These are phyloP conservation scores for Nymphalis urticae DNA, from an alignment of 2,888 invertebrate genomes.

Conservation along the genomic window DNA sequence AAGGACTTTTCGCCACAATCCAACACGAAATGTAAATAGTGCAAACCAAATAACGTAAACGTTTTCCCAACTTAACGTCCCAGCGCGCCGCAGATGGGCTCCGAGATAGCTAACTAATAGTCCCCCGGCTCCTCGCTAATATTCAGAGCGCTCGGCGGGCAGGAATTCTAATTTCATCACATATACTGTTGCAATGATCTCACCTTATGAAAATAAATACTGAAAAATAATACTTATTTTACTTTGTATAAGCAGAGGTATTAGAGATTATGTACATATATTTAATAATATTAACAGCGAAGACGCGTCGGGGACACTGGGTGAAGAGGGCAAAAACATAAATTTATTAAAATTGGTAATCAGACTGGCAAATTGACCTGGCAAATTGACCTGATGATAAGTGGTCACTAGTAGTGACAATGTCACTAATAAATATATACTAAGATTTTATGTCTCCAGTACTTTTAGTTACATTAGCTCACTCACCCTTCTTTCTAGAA, in stretches of 20 bases:
- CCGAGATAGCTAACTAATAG: not conserved
- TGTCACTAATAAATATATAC: too few relatives aligned
- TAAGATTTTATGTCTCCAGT: too few relatives aligned
- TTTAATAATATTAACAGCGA: too few relatives aligned
- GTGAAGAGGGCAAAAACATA: not conserved
- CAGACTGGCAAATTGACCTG: too few relatives aligned
- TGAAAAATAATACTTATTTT: not conserved
- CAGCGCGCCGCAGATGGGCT: not conserved
- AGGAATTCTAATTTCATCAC: conserved; percentile 2
- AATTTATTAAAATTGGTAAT: too few relatives aligned
- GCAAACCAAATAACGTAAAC: conserved; percentile 1
- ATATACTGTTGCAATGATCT: not conserved
- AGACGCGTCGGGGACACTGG: too few relatives aligned
- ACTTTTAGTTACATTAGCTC: too few relatives aligned
- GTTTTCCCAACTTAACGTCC: not conserved
- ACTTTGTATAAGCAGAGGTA: not conserved
- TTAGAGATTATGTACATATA: too few relatives aligned
- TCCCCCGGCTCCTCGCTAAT: not conserved
- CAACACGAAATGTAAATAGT: conserved; percentile 6
- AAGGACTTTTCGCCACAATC: not conserved
- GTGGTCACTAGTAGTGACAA: too few relatives aligned
- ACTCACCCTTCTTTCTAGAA: too few relatives aligned
- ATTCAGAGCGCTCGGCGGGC: not conserved
- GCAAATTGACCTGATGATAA: too few relatives aligned
- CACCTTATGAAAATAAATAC: not conserved